Percentiles rank a stretch among this genome's conserved stretches.
Conservation (phyloP, 2,888 invertebrate species). For the Cantharis lateralis region DNA sequence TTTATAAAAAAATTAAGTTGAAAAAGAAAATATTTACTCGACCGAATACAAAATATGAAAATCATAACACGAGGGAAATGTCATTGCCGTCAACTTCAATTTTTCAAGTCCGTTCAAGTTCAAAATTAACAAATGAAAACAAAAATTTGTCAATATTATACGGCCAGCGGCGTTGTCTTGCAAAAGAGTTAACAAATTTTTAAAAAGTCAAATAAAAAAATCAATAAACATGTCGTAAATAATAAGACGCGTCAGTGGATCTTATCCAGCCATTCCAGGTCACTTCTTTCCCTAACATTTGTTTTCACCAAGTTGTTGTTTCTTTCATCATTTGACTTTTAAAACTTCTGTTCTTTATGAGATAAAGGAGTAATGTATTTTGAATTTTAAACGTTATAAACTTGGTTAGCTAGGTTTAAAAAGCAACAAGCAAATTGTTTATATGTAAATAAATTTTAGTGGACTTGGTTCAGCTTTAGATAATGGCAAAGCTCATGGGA, state of each 20-base stretch:
- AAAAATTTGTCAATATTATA: not conserved
- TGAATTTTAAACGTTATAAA: slow-evolving; percentile 13
- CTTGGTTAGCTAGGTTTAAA: not conserved
- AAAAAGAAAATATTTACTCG: not conserved
- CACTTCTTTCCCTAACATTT: slow-evolving; percentile 25
- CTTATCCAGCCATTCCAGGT: slow-evolving; percentile 28
- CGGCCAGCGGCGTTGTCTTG: not conserved
- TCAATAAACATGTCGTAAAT: slow-evolving; percentile 30
- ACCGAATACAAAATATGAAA: not conserved
- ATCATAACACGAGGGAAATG: not conserved
- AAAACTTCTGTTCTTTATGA: slow-evolving; percentile 25
- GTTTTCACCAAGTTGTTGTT: slow-evolving; percentile 28
- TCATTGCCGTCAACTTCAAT: not conserved
- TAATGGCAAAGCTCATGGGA: not conserved
- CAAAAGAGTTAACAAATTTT: not conserved
- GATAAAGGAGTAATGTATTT: slow-evolving; percentile 21
- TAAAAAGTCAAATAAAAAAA: slow-evolving; percentile 19
- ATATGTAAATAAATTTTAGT: not conserved
- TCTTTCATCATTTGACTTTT: slow-evolving; percentile 26
- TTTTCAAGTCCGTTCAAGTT: not conserved
- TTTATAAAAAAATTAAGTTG: not conserved
- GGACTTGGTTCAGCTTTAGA: not conserved
- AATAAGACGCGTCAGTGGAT: slow-evolving; percentile 30
- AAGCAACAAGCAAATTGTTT: not conserved
- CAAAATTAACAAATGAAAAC: not conserved